Percentiles rank a stretch among this genome's conserved stretches.
Evolutionary conservation across 2,797 vertebrate genomes (phyloP).

Genomic region (Bovichtus variegatus): DNA sequence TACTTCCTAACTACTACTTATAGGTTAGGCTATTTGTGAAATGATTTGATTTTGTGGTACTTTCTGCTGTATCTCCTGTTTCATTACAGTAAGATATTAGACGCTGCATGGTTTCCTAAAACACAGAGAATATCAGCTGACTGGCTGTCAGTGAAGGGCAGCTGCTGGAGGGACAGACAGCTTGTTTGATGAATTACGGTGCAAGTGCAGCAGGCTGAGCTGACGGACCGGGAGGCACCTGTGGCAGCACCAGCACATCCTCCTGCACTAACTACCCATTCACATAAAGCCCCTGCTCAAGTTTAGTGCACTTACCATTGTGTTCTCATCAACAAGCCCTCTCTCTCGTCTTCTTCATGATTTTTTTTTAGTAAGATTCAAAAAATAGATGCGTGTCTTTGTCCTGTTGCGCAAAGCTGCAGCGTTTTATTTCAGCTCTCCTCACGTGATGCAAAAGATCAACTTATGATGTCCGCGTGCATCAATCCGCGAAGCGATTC

Average conservation of each 20-base stretch:
- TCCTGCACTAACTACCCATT: no score
- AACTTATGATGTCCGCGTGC: neutral
- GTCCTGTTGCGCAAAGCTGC: constrained; percentile 19
- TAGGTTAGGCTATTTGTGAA: neutral
- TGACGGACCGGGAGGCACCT: constrained; percentile 19
- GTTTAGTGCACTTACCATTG: constrained; percentile 33
- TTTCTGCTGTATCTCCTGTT: neutral
- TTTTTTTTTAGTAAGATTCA: neutral
- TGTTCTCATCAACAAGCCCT: neutral
- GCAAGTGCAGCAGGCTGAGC: constrained; percentile 3
- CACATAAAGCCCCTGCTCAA: neutral
- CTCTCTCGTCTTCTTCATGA: neutral
- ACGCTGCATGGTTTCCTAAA: neutral
- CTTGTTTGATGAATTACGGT: constrained; percentile 3
- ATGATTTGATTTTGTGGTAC: neutral
- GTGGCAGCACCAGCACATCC: constrained; percentile 4
- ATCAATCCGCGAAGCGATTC: neutral
- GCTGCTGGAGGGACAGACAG: neutral
- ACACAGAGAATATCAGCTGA: neutral
- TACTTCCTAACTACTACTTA: no score
- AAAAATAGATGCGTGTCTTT: neutral
- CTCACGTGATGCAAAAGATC: constrained; percentile 1
- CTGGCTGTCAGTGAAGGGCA: neutral
- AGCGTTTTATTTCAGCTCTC: constrained; percentile 27
- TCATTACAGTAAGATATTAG: neutral